These are phyloP conservation scores for Drepana arcuata DNA, from an alignment of 1,140 invertebrate species.

Conservation along the genomic window DNA sequence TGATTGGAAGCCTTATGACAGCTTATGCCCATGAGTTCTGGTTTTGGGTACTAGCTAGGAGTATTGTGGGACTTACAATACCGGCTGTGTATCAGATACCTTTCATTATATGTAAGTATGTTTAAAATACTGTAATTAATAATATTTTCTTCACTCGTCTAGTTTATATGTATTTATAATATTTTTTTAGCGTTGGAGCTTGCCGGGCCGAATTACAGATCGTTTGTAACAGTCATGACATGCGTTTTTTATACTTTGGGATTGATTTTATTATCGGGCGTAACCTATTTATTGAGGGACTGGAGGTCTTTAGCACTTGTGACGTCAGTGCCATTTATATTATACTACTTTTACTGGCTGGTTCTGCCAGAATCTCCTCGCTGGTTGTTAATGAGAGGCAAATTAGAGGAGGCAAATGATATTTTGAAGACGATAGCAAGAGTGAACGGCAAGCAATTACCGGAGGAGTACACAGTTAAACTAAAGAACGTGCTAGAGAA, in stretches of 20 bases:
- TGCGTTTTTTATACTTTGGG: constrained; percentile 91
- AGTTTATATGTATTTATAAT: constrained; percentile 4
- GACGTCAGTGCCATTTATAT: constrained; percentile 87
- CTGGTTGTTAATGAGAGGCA: constrained; percentile 86
- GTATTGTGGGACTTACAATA: constrained; percentile 88
- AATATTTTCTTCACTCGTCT: neutral
- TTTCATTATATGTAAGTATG: constrained; percentile 90
- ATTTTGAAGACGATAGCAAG: constrained; percentile 83
- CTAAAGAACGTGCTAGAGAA: constrained; percentile 80
- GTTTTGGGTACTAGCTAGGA: constrained; percentile 84
- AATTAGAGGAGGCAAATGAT: constrained; percentile 83
- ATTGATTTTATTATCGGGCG: constrained; percentile 83
- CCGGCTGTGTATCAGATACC: constrained; percentile 96
- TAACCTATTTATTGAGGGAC: constrained; percentile 87
- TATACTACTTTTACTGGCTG: constrained; percentile 89
- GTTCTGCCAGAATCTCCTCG: constrained; percentile 89
- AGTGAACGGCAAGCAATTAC: constrained; percentile 83
- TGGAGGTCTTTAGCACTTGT: constrained; percentile 85
- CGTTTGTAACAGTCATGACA: constrained; percentile 91
- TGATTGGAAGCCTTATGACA: constrained; percentile 84
- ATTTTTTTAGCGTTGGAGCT: constrained; percentile 85
- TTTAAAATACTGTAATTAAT: neutral
- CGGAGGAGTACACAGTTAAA: constrained; percentile 80
- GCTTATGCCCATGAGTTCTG: constrained; percentile 83
- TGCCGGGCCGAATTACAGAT: constrained; percentile 91